These are phyloP conservation scores for Lytechinus variegatus DNA, from an alignment of 35 echinoderm and acorn worm genomes.

Conservation along the genomic window DNA sequence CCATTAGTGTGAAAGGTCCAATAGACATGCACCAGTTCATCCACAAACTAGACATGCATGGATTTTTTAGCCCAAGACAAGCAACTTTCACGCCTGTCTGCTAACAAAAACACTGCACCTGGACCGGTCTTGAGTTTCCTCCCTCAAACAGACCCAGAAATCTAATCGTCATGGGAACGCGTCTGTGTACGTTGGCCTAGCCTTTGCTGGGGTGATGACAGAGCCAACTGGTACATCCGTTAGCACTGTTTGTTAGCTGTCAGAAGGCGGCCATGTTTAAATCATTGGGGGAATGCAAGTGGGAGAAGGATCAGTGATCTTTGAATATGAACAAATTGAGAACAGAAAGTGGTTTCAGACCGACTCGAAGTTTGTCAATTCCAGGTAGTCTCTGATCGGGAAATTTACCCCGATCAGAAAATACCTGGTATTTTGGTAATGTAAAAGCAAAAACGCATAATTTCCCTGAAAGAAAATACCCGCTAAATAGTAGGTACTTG, in stretches of 20 bases:
- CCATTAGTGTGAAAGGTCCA: neutral
- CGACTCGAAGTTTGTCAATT: no score
- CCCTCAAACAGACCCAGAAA: neutral
- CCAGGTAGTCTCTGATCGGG: no score
- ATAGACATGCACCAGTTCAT: neutral
- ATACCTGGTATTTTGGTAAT: no score
- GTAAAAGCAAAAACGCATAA: no score
- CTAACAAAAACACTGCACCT: neutral
- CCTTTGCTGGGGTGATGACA: neutral
- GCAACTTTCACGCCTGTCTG: neutral
- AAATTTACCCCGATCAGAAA: no score
- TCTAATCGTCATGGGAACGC: constrained; percentile 16
- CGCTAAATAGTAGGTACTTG: no score
- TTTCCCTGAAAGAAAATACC: no score
- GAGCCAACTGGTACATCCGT: neutral
- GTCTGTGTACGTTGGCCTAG: neutral
- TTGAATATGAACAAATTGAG: neutral
- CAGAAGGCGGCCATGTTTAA: neutral
- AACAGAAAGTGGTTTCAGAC: no score
- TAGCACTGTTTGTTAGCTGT: neutral
- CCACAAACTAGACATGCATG: neutral
- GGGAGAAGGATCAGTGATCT: neutral
- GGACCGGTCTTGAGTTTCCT: neutral
- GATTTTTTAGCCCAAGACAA: neutral
- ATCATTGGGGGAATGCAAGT: neutral